phyloP scores from a whole-genome alignment of 2,888 invertebrate species.

The Archips crataeganus region DNA sequence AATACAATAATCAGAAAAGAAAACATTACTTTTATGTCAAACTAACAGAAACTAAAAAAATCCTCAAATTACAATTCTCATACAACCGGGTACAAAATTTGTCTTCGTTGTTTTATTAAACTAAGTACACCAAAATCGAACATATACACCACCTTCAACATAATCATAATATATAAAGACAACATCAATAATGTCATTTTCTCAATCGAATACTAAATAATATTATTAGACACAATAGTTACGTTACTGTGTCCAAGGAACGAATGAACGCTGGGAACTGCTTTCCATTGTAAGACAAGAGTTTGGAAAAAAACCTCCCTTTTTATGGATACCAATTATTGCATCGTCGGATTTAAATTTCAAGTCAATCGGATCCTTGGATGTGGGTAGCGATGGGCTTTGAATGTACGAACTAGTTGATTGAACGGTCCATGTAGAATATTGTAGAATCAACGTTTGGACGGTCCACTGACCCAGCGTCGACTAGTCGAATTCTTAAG shows the following conservation, averaged over 20 bases:
- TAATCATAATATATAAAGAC: constrained; percentile 1
- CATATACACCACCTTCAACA: constrained; percentile 22
- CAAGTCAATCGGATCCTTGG: too few relatives aligned
- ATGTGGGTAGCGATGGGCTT: too few relatives aligned
- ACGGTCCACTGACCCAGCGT: too few relatives aligned
- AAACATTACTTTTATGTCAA: constrained; percentile 1
- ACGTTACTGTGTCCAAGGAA: constrained; percentile 19
- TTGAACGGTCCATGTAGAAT: too few relatives aligned
- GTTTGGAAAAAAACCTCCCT: too few relatives aligned
- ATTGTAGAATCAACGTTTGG: too few relatives aligned
- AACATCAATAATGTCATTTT: constrained; percentile 30
- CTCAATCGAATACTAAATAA: constrained; percentile 30
- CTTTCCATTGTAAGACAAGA: background rate
- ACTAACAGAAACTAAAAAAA: background rate
- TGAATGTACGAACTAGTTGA: too few relatives aligned
- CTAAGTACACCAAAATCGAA: constrained; percentile 24
- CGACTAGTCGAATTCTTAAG: too few relatives aligned
- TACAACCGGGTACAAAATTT: constrained; percentile 6
- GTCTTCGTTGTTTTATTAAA: constrained; percentile 33
- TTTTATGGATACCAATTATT: too few relatives aligned
- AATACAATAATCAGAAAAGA: background rate
- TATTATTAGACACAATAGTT: constrained; percentile 25
- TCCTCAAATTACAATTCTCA: background rate
- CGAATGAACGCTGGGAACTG: background rate
- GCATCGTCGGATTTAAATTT: too few relatives aligned